Conservation (phyloP, 2,888 invertebrate species). For the Noctua janthina region DNA sequence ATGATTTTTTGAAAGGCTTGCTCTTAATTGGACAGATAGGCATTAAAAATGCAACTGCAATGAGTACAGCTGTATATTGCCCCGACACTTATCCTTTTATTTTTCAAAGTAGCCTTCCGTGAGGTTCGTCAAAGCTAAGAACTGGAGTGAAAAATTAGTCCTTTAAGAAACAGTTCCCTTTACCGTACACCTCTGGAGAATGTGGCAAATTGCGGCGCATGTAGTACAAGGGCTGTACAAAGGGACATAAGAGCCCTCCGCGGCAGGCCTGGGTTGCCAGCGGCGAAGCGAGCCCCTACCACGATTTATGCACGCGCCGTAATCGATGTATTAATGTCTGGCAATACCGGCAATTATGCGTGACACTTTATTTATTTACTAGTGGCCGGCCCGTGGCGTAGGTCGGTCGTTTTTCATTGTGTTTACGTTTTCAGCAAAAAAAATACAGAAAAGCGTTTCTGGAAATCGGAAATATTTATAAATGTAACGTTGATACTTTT, state of each 20-base stretch:
- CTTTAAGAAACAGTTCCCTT: constrained; percentile 73
- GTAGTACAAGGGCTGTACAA: constrained; percentile 68
- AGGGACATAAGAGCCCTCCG: constrained; percentile 51
- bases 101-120: constrained; percentile 30
- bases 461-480: not conserved
- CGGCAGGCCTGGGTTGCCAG: constrained; percentile 36
- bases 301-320: constrained; percentile 57
- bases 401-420: constrained; percentile 42
- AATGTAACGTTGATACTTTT: not conserved
- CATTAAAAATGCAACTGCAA: not conserved
- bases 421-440: constrained; percentile 18
- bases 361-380: constrained; percentile 62
- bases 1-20: constrained; percentile 2
- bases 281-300: constrained; percentile 46
- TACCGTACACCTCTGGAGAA: constrained; percentile 66
- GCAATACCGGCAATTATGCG: constrained; percentile 58
- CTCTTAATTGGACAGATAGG: constrained; percentile 7
- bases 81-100: constrained; percentile 1
- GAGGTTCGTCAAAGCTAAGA: constrained; percentile 60
- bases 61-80: not conserved
- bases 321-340: constrained; percentile 60
- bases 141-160: constrained; percentile 79
- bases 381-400: constrained; percentile 47
- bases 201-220: constrained; percentile 71
- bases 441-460: not conserved